Conservation (phyloP, 1,140 invertebrate genomes). For the Tetramorium simillimum region DNA sequence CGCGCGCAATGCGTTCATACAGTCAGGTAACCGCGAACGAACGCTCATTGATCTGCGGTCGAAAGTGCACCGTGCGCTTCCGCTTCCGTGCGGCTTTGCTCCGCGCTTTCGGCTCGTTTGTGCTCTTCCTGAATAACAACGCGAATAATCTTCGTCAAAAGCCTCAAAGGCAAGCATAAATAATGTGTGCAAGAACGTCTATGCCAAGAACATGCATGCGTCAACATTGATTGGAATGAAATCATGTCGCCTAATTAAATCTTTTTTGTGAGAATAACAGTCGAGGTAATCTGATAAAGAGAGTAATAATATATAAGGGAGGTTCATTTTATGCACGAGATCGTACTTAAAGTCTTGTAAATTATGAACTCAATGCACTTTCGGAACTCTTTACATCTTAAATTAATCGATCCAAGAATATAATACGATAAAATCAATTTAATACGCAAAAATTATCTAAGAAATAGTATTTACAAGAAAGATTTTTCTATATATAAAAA, state of each 20-base stretch:
- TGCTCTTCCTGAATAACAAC: constrained; percentile 12
- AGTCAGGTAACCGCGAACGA: constrained; percentile 34
- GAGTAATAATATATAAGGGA: not conserved
- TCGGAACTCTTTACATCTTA: not conserved
- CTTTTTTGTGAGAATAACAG: not conserved
- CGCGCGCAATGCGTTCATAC: constrained; percentile 1
- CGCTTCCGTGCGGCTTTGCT: constrained; percentile 25
- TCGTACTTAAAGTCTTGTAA: not conserved
- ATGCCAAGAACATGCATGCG: not conserved
- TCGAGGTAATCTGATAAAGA: not conserved
- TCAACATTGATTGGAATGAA: not conserved
- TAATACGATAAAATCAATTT: not conserved
- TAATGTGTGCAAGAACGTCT: not conserved
- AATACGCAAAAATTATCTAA: not conserved
- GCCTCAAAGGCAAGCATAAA: not conserved
- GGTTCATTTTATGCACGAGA: not conserved
- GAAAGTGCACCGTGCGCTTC: constrained; percentile 49
- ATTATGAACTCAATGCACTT: not conserved
- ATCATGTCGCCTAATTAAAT: not conserved
- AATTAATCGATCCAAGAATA: not conserved
- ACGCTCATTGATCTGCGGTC: constrained; percentile 58
- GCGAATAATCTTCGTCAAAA: not conserved
- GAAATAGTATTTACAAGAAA: not conserved
- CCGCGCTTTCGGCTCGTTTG: constrained; percentile 17
- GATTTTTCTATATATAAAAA: not conserved